Evolutionary conservation across 2,113 vertebrate species (phyloP).

Genomic region (Butorides virescens): DNA sequence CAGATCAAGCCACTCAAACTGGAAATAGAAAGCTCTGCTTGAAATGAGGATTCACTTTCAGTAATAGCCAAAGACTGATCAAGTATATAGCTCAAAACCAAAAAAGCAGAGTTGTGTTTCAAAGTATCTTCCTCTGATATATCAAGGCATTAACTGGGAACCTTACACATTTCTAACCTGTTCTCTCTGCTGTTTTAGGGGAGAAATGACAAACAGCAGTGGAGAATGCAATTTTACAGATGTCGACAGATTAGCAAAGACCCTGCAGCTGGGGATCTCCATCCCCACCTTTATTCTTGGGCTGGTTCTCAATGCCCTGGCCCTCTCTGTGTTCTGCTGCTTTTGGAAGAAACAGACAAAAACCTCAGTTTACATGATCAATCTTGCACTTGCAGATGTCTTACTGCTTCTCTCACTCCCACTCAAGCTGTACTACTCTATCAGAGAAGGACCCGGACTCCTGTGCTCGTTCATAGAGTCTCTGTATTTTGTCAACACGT

Average conservation of each 20-base stretch:
- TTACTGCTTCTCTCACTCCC: conserved; percentile 85
- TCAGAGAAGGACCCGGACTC: accelerated
- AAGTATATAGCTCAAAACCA: neutral
- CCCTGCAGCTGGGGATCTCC: conserved; percentile 75
- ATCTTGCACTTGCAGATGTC: conserved; percentile 82
- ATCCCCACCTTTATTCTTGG: conserved; percentile 84
- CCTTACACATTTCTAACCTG: neutral
- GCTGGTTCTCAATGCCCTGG: conserved; percentile 76
- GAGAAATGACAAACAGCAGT: neutral
- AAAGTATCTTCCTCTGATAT: neutral
- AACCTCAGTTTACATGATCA: conserved; percentile 89
- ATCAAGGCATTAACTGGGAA: neutral
- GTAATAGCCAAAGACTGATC: neutral
- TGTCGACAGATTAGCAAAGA: conserved; percentile 59
- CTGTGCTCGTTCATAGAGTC: conserved; percentile 81
- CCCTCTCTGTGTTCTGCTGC: conserved; percentile 77
- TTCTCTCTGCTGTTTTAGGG: conserved; percentile 20
- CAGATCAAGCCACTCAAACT: neutral
- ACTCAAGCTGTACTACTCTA: conserved; percentile 76
- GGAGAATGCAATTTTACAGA: neutral
- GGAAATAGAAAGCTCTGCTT: neutral
- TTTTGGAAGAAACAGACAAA: conserved; percentile 78
- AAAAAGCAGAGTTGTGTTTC: neutral
- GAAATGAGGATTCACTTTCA: neutral
- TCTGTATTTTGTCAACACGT: conserved; percentile 87